Evolutionary conservation across 2,113 vertebrate species (phyloP).

Genomic region (Psammodynastes pulverulentus): DNA sequence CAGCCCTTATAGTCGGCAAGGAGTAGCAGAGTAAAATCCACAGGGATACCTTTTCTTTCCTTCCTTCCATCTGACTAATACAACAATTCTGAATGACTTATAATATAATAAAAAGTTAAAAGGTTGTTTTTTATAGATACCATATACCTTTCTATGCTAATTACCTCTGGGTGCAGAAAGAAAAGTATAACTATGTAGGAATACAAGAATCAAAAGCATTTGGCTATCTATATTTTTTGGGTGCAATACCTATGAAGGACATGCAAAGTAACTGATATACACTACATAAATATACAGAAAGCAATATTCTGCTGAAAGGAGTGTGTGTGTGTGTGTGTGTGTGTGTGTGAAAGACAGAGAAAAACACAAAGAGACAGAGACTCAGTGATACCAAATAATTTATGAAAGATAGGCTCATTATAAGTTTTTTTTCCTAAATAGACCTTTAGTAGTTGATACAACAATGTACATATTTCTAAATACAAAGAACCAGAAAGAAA

Average conservation of each 20-base stretch:
- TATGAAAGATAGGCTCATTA: conserved; percentile 26
- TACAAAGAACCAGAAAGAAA: neutral
- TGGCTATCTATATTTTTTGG: conserved; percentile 26
- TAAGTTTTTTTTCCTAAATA: conserved; percentile 27
- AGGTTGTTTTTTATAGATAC: conserved; percentile 67
- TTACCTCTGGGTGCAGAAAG: conserved; percentile 62
- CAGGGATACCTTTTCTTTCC: neutral
- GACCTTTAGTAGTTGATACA: conserved; percentile 32
- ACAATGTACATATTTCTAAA: fast-evolving
- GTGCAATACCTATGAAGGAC: conserved; percentile 8
- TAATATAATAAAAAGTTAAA: neutral
- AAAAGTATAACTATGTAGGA: conserved; percentile 43
- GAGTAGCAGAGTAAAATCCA: neutral
- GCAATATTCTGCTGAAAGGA: conserved; percentile 41
- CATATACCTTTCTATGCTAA: conserved; percentile 60
- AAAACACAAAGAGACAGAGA: neutral
- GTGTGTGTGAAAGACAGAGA: too few species aligned
- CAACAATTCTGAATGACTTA: neutral
- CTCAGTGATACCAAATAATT: conserved; percentile 18
- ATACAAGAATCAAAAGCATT: conserved; percentile 15
- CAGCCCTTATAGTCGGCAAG: neutral
- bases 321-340: conserved; percentile 31
- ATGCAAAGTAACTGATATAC: neutral
- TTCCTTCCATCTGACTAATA: neutral
- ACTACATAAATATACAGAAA: conserved; percentile 17